Percentiles rank a stretch among this genome's conserved stretches.
phyloP scores from a whole-genome alignment of 2,797 vertebrate genomes.

The Lycodopsis pacificus region DNA sequence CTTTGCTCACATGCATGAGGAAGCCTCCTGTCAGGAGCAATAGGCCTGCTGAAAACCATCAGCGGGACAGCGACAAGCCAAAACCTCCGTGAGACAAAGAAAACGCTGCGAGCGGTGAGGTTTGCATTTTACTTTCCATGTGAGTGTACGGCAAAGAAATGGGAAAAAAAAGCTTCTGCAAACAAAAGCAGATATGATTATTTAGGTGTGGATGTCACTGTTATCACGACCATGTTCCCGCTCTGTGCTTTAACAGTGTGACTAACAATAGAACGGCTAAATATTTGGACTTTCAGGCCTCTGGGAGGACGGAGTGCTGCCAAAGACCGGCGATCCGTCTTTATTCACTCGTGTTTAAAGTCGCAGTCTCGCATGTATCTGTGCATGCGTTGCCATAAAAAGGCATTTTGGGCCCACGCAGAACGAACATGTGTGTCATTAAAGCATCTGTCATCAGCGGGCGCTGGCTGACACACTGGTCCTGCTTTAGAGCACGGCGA shows the following conservation, averaged over 20 bases:
- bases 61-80: slow-evolving; percentile 43
- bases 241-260: slow-evolving; percentile 36
- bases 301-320: slow-evolving; percentile 45
- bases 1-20: slow-evolving; percentile 61
- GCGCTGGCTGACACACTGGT: slow-evolving; percentile 60
- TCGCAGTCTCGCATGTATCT: slow-evolving; percentile 28
- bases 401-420: slow-evolving; percentile 51
- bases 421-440: slow-evolving; percentile 55
- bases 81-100: slow-evolving; percentile 44
- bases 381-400: slow-evolving; percentile 60
- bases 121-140: slow-evolving; percentile 18
- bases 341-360: slow-evolving; percentile 64
- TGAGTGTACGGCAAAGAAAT: slow-evolving; percentile 9
- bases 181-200: slow-evolving; percentile 40
- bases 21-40: slow-evolving; percentile 51
- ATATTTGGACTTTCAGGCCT: slow-evolving; percentile 77
- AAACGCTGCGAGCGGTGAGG: slow-evolving; percentile 3
- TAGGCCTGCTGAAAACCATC: slow-evolving; percentile 47
- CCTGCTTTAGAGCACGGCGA: slow-evolving; percentile 28
- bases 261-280: slow-evolving; percentile 75
- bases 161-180: slow-evolving; percentile 19
- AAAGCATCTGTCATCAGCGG: slow-evolving; percentile 61
- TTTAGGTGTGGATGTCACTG: slow-evolving; percentile 24
- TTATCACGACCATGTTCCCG: slow-evolving; percentile 46
- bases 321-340: slow-evolving; percentile 45